phyloP scores from a whole-genome alignment of 2,797 vertebrate species.

The Lutjanus argentimaculatus region DNA sequence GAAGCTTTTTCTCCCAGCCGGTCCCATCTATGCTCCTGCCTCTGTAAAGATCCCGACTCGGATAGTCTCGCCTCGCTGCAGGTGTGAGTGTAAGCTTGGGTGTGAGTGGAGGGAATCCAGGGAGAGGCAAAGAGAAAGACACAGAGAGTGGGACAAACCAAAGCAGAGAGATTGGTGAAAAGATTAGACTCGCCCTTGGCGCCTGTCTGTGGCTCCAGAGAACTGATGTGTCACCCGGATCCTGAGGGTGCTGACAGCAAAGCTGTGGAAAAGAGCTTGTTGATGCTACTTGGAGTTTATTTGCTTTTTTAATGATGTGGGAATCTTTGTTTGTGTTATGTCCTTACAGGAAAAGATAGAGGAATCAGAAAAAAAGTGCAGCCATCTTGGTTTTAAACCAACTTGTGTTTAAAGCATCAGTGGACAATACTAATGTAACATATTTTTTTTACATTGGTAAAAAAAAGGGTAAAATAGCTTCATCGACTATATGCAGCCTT shows the following conservation, averaged over 20 bases:
- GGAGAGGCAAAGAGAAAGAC: conserved; percentile 21
- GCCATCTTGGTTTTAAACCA: neutral
- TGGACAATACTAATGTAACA: neutral
- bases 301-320: conserved; percentile 42
- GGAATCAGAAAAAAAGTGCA: conserved; percentile 12
- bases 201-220: conserved; percentile 78
- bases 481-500: neutral
- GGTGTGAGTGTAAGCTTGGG: conserved; percentile 67
- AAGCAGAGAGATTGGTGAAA: conserved; percentile 62
- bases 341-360: conserved; percentile 9
- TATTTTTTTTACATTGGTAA: neutral
- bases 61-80: conserved; percentile 78
- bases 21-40: conserved; percentile 37
- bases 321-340: conserved; percentile 37
- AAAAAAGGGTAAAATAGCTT: too few relatives aligned
- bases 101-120: conserved; percentile 36
- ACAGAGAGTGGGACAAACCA: conserved; percentile 32
- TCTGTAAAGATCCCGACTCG: conserved; percentile 58
- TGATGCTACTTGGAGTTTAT: conserved; percentile 61
- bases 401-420: neutral
- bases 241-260: conserved; percentile 80
- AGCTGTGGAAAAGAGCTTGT: conserved; percentile 51
- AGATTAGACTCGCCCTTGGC: conserved; percentile 78
- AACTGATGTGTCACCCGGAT: conserved; percentile 76
- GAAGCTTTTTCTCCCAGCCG: conserved; percentile 15